Base-by-base conservation (phyloP, 2,113 vertebrate species). In the Proterorhinus semilunaris region DNA sequence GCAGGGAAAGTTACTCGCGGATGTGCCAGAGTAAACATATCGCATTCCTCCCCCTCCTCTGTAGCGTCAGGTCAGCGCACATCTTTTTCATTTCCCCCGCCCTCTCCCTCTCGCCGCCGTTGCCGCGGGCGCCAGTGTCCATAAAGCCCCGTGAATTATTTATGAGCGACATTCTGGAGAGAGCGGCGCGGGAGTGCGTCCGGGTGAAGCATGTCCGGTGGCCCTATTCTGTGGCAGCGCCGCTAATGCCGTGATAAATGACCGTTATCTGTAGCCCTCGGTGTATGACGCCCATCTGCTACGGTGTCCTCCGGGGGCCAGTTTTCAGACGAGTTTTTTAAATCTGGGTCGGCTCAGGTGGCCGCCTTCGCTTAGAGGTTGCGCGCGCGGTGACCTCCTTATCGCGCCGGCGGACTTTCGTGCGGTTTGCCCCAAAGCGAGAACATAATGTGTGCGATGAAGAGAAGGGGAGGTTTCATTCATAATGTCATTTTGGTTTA, bases 161-260 rank as follows among this genome's bases (percentile, higher is more conserved):
- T 83, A 90, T 90, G 89, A 87, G 85, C 57, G 83, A 78, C 82
- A 76, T 89, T 91, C 88, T 76, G 72, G 79, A 85, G 81, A 78
- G 76, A 81, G 83, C 79, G 27, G 78, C 52, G 82, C 71, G 79
- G 83, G 72, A 83, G 73, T 70, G 77, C 50, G 82, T 83, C 46
- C 5, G 80, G 80, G 69, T 85, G 87, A 84, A 83, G 86, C 85
- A 74, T 89, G 88, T 89, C 90, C 87, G 53, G 70, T 90, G 89
- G 88, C 89, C 88, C 85, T 87, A 85, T 88, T 90, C 85, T 47
- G 79, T 80, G 86, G 80, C 85, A 73, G 68, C 57, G 69, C 82
- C 82, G 83, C 87, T 88, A 90, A 91, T 87, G 87, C 84, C 88
- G 80, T 91, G 89, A 92, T 91, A 90, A 90, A 91, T 89, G 90